Base-by-base conservation (phyloP, 2,113 vertebrate species). In the Sebastes schlegelii region DNA sequence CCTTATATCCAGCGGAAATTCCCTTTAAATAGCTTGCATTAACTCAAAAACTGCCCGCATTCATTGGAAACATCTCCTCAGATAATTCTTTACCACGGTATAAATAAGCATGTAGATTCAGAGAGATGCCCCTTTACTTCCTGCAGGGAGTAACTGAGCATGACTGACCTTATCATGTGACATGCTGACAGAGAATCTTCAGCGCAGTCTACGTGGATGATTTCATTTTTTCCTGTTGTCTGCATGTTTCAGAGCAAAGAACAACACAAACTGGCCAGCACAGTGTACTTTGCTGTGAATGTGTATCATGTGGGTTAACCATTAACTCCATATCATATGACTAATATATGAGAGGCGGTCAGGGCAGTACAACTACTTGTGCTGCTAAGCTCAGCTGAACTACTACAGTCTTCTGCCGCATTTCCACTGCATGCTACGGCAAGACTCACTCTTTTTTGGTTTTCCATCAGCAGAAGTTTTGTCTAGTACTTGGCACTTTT, bases 291-390 rank as follows among this genome's bases (percentile, higher is more conserved):
- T 26, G 7, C 10, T 67, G 51, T 74, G 52, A 63, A 62, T 75
- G 64, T 68, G 67, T 58, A 26, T 77, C 70, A 65, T 23, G 40
- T 60, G 51, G 52, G 62, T 87, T 87, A 91, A 81, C 73, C 57
- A 83, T 86, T 79, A 91, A 71, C 85, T 73, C 11, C 10, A 23
- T 2, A 54, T 66, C 52, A 34, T 21, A 52, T 74, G 78, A 86
- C 49, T 61, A 42, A 63, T 48, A 49, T 43, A 68, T 55, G 26
- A 55, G 7, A 80, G 34, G 14, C 62, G 40, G 26, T 3, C 69
- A 60, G 8, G 51, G 49, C 55, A 26, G 42, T 63, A 26, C 16
- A 21, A 26, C 19, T 40, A 12, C 19, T 23, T 8, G 34, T 51
- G 19, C 48, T 66, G 45, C 26, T 34, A 34, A 40, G 55, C 1